Conservation (phyloP, 1,140 invertebrate genomes). For the Lepidotrigona ventralis region DNA sequence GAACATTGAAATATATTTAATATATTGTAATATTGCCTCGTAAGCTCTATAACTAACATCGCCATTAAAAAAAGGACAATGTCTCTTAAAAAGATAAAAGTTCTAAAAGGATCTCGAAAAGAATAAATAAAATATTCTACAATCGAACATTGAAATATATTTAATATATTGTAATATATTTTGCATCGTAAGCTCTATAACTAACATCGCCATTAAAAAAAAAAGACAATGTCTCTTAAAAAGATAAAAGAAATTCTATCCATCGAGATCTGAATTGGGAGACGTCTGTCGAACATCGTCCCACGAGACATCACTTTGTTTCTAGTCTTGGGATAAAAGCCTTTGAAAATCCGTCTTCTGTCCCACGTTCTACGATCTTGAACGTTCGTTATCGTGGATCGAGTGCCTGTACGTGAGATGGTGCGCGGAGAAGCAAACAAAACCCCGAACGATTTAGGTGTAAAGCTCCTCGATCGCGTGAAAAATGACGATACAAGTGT, state of each 20-base stretch:
- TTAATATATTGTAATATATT: too few species aligned
- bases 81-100: too few species aligned
- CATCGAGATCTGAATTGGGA: neutral
- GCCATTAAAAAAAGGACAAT: too few species aligned
- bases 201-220: too few species aligned
- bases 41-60: too few species aligned
- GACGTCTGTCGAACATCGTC: neutral
- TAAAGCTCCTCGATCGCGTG: neutral
- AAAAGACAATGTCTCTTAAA: too few species aligned
- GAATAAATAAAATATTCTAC: too few species aligned
- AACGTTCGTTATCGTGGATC: conserved; percentile 21
- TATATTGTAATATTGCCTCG: too few species aligned
- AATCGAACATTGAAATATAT: too few species aligned
- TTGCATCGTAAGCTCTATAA: too few species aligned
- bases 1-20: too few species aligned
- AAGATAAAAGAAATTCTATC: neutral
- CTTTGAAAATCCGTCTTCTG: conserved; percentile 17
- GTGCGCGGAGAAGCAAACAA: conserved; percentile 26
- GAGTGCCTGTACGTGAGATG: conserved; percentile 37
- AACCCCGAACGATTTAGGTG: neutral
- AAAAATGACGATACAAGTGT: conserved; percentile 9
- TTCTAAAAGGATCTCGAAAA: too few species aligned
- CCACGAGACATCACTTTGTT: neutral
- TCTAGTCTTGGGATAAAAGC: neutral
- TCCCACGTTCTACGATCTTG: conserved; percentile 13